Evolutionary conservation across 2,888 invertebrate genomes (phyloP), one percentile per base, ranked within the genome.

Genomic region (Dorcus hopei): DNA sequence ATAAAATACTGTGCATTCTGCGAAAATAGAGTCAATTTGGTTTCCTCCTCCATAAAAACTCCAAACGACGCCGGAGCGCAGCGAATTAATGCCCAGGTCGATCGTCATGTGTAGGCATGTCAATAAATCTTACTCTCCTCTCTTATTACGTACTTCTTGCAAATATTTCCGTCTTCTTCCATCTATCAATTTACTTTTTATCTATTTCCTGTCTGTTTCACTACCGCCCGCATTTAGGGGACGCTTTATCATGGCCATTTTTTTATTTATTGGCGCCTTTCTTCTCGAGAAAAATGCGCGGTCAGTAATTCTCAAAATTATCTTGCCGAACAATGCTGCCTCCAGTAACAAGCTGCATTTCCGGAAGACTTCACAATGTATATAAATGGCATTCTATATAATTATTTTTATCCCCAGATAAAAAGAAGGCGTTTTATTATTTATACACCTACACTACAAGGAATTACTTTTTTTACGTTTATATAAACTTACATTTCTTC

Each of bases 111-210:
- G 70, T 69, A 69, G 70, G 68, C 69, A 65, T 64, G 65, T 67
- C 65, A 66, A 71, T 72, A 72, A 72, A 72, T 72, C 71, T 72
- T 65, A 38, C 33, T 45, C 54, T 54, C 45, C 50, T 63, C 65
- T 61, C 69, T 68, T 69, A 68, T 69, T 67, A 62, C 62, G 59
- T 51, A 60, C 61, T 68, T 68, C 66, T 66, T 65, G 62, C 60
- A 63, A 61, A 61, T 63, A 63, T 62, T 60, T 54, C 62, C 63
- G 57, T 68, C 67, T 57, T 66, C 61, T 56, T 67, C 64, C 61
- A 66, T 70, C 69, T 66, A 71, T 71, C 70, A 69, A 71, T 71
- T 68, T 66, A 63, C 63, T 68, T 69, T 70, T 68, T 69, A 64
- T 68, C 63, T 64, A 63, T 68, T 68, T 70, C 68, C 69, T 68